phyloP scores from a whole-genome alignment of 2,113 vertebrate genomes.

The Phasianus colchicus region DNA sequence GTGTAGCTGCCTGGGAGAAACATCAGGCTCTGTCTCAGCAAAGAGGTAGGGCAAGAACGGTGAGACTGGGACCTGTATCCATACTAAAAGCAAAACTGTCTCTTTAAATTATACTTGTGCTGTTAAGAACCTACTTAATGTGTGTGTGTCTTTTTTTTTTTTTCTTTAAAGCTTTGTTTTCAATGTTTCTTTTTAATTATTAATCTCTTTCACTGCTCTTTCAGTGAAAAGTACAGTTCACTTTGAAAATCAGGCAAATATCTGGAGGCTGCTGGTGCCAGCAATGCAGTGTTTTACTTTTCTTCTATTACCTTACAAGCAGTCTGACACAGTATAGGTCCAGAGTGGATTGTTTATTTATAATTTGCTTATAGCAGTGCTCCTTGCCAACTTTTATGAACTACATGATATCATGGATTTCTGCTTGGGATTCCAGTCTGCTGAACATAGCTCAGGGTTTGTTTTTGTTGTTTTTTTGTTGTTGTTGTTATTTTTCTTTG shows the following conservation, averaged over 20 bases:
- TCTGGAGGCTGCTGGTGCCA: not conserved
- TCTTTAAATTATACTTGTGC: not conserved
- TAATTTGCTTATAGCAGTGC: constrained; percentile 14
- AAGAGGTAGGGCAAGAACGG: not conserved
- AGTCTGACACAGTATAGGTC: not conserved
- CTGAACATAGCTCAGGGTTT: not conserved
- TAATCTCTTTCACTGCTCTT: not conserved
- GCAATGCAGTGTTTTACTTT: constrained; percentile 5
- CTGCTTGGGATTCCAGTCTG: constrained; percentile 28
- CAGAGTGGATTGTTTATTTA: constrained; percentile 52
- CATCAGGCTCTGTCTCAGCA: not conserved
- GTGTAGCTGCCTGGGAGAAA: not conserved
- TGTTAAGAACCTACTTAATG: not conserved
- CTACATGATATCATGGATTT: constrained; percentile 20
- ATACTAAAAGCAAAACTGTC: not conserved
- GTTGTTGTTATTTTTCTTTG: too few relatives aligned
- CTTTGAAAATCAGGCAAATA: constrained; percentile 38
- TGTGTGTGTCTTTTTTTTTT: not conserved
- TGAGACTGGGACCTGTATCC: not conserved
- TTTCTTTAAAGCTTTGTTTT: too few relatives aligned
- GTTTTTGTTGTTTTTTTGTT: not conserved
- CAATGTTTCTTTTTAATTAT: not conserved
- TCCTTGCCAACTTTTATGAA: constrained; percentile 58
- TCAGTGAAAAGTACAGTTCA: not conserved
- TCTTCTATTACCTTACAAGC: constrained; percentile 27